Percentiles rank a stretch among this genome's conserved stretches.
Evolutionary conservation across 2,797 vertebrate species (phyloP).

Genomic region (Pipistrellus kuhlii): DNA sequence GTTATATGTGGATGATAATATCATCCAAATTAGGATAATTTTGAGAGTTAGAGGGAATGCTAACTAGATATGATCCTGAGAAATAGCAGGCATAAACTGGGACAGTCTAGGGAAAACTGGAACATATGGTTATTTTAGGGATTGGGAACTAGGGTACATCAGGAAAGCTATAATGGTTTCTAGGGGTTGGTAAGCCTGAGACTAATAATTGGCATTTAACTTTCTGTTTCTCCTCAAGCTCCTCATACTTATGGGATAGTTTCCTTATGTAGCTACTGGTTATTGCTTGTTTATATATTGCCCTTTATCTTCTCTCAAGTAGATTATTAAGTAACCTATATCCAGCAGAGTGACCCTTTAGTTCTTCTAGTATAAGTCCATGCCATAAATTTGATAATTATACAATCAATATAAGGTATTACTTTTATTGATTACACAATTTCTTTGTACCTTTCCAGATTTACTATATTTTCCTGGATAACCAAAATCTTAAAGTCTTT

Average conservation of each 20-base stretch:
- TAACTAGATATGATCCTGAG: not conserved
- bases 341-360: not conserved
- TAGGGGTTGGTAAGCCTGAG: not conserved
- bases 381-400: not conserved
- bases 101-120: not conserved
- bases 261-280: not conserved
- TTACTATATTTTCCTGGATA: not conserved
- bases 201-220: not conserved
- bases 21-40: not conserved
- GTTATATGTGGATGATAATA: not conserved
- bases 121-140: not conserved
- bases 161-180: not conserved
- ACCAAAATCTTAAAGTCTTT: not conserved
- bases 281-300: not conserved
- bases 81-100: not conserved
- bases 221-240: not conserved
- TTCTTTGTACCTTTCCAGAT: not conserved
- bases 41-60: not conserved
- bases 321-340: not conserved
- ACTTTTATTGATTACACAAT: not conserved
- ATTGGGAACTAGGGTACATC: not conserved
- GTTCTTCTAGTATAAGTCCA: not conserved
- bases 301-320: not conserved
- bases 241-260: not conserved
- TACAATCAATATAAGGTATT: not conserved